Evolutionary conservation across 2,888 invertebrate species (phyloP), one percentile per base, ranked within the genome.

Genomic region (Dyspetes luteomarginatus): DNA sequence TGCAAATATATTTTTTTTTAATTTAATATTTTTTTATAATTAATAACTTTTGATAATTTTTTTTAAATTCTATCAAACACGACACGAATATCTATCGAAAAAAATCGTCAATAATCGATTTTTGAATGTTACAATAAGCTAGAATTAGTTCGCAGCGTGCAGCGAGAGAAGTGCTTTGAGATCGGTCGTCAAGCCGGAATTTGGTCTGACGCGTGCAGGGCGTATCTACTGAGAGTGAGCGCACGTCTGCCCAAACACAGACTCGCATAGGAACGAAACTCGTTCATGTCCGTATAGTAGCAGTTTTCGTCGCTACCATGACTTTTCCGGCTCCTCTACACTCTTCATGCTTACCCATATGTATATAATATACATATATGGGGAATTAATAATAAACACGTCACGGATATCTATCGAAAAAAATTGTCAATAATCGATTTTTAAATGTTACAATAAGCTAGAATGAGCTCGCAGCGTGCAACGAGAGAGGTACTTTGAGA

Each of bases 121-220:
- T n/a, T n/a, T n/a, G n/a, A n/a, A n/a, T n/a, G n/a, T n/a, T n/a
- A n/a, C n/a, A n/a, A 55, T 55, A 24, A 22, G 22, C 55, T 22
- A 55, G 26, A 24, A 22, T 26, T 24, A 22, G 55, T n/a, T 19
- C 43, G 28, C 28, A 36, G 58, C 28, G 9, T 28, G 12, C 30
- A 30, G 17, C 48, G 48, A 65, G 9, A 26, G 30, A 19, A 28
- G 19, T 9, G 48, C 50, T 60, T 48, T 36, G 52, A 17, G 60
- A 72, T 15, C 52, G 60, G 60, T 72, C 60, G 72, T 52, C 41
- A 50, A 41, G 72, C 72, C 48, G 71, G 56, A 30, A 52, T 19
- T 65, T 52, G 52, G 60, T 72, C 72, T 36, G 62, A 62, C 72
- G 36, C 36, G 15, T 17, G 62, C 72, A 22, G 62, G 50, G 60